phyloP scores from a whole-genome alignment of 2,888 invertebrate species.

The Nomada ferruginata region DNA sequence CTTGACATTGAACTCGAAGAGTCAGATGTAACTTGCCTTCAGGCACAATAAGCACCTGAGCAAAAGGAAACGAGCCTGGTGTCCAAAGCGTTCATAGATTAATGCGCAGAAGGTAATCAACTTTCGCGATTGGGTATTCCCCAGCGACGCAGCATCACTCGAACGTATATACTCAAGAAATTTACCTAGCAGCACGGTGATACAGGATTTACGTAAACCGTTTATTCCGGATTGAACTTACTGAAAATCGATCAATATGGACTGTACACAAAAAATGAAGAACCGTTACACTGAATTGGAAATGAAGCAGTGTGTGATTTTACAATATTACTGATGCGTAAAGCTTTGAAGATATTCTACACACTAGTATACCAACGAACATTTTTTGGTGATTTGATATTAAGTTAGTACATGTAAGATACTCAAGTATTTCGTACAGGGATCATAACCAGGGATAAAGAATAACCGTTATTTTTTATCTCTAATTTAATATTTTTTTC shows the following conservation, averaged over 20 bases:
- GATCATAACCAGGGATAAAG: too few relatives aligned
- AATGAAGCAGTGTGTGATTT: too few relatives aligned
- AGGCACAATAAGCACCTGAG: conserved; percentile 42
- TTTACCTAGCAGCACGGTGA: conserved; percentile 34
- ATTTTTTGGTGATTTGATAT: too few relatives aligned
- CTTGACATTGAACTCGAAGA: conserved; percentile 49
- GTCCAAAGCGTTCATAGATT: conserved; percentile 45
- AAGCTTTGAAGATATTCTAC: too few relatives aligned
- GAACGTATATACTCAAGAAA: conserved; percentile 35
- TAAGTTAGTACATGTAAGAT: too few relatives aligned
- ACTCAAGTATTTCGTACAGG: too few relatives aligned
- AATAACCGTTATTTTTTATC: too few relatives aligned
- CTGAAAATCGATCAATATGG: neutral
- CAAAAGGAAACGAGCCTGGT: conserved; percentile 40
- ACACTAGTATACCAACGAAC: too few relatives aligned
- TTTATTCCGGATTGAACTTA: neutral
- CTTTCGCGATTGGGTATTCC: conserved; percentile 75
- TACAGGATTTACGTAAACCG: conserved; percentile 37
- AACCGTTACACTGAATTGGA: neutral
- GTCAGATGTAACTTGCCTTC: conserved; percentile 38
- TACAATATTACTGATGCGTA: too few relatives aligned
- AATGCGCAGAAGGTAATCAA: conserved; percentile 73
- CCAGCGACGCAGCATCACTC: conserved; percentile 58
- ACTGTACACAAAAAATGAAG: neutral
- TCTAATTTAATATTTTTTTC: too few relatives aligned